phyloP scores from a whole-genome alignment of 1,140 invertebrate species.

The Rhopalosiphum padi region DNA sequence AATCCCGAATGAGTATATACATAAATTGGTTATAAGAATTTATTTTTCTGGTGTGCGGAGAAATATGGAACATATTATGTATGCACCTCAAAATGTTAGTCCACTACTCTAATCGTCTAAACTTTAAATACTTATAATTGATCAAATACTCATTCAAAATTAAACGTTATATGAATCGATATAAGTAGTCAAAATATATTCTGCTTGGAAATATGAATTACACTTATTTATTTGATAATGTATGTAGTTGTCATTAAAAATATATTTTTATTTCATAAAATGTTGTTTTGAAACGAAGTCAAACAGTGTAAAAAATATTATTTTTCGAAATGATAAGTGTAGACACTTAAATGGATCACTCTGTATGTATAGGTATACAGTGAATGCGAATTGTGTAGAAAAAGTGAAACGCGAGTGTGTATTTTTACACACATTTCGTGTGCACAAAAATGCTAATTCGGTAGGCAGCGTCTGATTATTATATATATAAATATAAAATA shows the following conservation, averaged over 20 bases:
- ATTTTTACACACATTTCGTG: constrained; percentile 12
- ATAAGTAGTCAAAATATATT: too few species aligned
- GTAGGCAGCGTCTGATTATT: not conserved
- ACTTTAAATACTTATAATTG: too few species aligned
- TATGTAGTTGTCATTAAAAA: too few species aligned
- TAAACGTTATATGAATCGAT: too few species aligned
- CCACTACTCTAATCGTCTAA: too few species aligned
- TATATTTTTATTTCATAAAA: too few species aligned
- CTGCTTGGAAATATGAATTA: too few species aligned
- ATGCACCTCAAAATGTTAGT: too few species aligned
- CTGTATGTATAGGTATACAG: not conserved
- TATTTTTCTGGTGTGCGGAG: too few species aligned
- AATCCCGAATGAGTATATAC: not conserved
- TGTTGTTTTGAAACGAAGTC: not conserved
- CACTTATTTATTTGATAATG: too few species aligned
- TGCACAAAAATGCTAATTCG: constrained; percentile 11
- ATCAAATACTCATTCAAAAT: too few species aligned
- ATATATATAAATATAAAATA: not conserved
- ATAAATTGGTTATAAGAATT: not conserved
- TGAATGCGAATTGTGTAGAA: not conserved
- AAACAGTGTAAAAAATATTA: not conserved
- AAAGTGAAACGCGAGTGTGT: constrained; percentile 34
- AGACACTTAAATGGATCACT: not conserved
- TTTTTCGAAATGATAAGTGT: not conserved
- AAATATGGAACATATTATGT: too few species aligned